Conservation (phyloP, 2,888 invertebrate genomes). For the Clunio marinus region DNA sequence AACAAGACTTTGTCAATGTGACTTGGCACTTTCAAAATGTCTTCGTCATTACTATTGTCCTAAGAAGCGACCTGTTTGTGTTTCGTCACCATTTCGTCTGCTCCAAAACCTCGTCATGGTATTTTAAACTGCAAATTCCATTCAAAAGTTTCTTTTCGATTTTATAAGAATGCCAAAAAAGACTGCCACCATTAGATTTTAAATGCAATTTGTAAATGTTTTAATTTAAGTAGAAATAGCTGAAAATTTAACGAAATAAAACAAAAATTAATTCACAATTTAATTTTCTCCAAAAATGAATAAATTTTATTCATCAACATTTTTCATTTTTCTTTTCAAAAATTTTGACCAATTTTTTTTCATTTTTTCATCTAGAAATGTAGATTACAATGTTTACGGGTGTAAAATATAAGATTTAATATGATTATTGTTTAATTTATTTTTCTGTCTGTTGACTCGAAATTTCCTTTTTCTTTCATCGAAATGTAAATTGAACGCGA, state of each 20-base stretch:
- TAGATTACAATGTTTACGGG: neutral
- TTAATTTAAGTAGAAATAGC: too few species aligned
- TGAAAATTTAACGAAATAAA: too few species aligned
- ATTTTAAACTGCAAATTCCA: too few species aligned
- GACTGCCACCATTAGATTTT: too few species aligned
- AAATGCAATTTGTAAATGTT: too few species aligned
- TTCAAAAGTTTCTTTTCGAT: too few species aligned
- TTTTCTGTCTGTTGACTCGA: neutral
- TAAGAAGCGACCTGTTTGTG: conserved; percentile 63
- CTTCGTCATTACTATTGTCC: conserved; percentile 74
- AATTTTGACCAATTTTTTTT: neutral
- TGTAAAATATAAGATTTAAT: neutral
- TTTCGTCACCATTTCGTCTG: conserved; percentile 67
- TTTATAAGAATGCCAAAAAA: too few species aligned
- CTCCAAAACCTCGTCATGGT: conserved; percentile 69
- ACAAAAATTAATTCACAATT: too few species aligned
- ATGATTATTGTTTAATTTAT: neutral
- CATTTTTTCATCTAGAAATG: conserved; percentile 5
- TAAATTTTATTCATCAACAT: conserved; percentile 17
- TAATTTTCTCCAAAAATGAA: conserved; percentile 22
- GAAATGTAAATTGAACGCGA: too few species aligned
- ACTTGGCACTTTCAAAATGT: conserved; percentile 72
- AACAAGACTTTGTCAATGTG: conserved; percentile 77
- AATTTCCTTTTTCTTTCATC: neutral
- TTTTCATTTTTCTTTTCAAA: neutral